Evolutionary conservation across 2,113 vertebrate species (phyloP), one percentile per base, ranked within the genome.

Genomic region (Corythornis madagascariensis): DNA sequence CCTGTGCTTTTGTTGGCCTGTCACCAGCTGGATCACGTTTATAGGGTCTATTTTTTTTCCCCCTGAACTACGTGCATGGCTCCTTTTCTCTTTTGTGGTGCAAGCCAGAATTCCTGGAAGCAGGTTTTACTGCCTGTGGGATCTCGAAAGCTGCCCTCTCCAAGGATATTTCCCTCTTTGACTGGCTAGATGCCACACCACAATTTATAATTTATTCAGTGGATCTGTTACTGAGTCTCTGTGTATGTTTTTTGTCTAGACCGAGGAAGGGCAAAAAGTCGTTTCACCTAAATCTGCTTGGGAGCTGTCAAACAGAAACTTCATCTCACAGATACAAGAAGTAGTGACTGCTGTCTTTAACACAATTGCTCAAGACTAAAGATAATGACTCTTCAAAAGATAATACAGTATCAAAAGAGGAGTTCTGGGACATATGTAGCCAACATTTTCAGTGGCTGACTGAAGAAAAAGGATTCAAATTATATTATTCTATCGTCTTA

Each of bases 381-480:
- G 96, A 94, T 60, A 91, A 89, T 1, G 96, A 97, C 91, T 96
- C 91, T 21, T 82, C 77, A 22, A 96, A 94, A 64, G 92, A 73
- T 14, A 88, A 65, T 20, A 83, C 78, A 1, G 55, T 94, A 55
- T 96, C 97, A 35, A 97, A 97, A 86, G 93, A 97, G 2, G 92
- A 98, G 83, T 98, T 98, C 91, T 95, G 97, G 75, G 79, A 86
- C 64, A 38, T 98, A 26, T 96, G 96, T 74, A 96, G 95, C 24
- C 69, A 8, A 31, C 86, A 97, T 10, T 90, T 98, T 77, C 96
- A 97, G 84, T 76, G 73, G 61, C 96, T 98, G 76, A 97, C 97
- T 3, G 96, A 98, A 18, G 92, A 98, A 33, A 97, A 98, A 94
- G 98, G 98, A 94, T 94, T 83, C 76, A 84, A 92, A 55, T 2